Evolutionary conservation across 1,140 invertebrate genomes (phyloP), one percentile per base, ranked within the genome.

Genomic region (Zaprionus inermis): DNA sequence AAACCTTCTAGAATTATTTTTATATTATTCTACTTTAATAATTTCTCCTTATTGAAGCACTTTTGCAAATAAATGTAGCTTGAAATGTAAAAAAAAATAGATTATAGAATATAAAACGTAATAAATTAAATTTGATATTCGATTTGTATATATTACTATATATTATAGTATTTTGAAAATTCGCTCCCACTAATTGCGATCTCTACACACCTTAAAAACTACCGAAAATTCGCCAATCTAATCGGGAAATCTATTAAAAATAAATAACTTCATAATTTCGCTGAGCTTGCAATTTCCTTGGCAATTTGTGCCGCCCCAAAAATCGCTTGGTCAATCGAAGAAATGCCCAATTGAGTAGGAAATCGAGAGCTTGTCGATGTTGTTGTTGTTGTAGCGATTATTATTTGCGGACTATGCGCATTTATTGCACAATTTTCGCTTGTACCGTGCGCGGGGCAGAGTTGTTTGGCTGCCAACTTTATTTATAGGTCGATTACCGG

Each of bases 351-450:
- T 76, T 76, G 68, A 36, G 55, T 65, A 60, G 71, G 65, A 72
- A 76, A 72, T 76, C 24, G 60, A 65, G 68, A 76, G 69, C 60
- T 41, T 69, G 34, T 58, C 56, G 58, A 51, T 79, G 24, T 56
- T 56, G 49, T 22, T 46, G 69, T 54, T 32, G 78, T 59, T 68
- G 75, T 65, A 71, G 70, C 36, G 30, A 24, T 55, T 72, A 76
- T 83, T 89, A 89, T 89, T 76, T 70, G 78, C 74, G 41, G 46
- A 65, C 72, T 69, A 77, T 79, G 63, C 69, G 65, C 58, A 59
- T 82, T 82, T 86, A 85, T 85, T 85, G 82, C 83, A 83, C 76
- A 88, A 79, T 88, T 84, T 80, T 64, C 72, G 83, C 71, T 79
- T 68, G 69, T 78, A 78, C 81, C 82, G 72, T 78, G 78, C 86